Evolutionary conservation across 2,888 invertebrate species (phyloP).

Genomic region (Rugalucina vietnamica): DNA sequence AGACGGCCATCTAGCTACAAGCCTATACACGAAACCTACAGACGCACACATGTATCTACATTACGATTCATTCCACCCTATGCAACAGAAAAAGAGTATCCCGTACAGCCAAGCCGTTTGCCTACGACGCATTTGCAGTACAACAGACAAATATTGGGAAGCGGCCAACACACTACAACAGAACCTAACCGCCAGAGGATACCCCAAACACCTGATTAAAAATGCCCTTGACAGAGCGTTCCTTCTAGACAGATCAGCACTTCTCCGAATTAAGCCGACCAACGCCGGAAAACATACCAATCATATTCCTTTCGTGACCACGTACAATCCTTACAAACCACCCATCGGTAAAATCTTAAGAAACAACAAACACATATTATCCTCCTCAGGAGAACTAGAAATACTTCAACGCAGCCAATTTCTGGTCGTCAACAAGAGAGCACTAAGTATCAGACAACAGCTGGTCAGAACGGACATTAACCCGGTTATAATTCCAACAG

Average conservation of each 20-base stretch:
- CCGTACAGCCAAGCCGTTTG: background rate
- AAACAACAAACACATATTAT: background rate
- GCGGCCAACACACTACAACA: background rate
- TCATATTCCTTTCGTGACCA: background rate
- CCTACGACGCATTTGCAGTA: background rate
- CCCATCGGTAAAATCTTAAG: background rate
- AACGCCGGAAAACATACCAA: background rate
- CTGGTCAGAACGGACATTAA: background rate
- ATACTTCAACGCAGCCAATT: background rate
- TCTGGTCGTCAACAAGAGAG: background rate
- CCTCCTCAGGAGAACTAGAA: background rate
- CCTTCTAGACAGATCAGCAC: background rate
- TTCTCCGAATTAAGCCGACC: background rate
- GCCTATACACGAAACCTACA: background rate
- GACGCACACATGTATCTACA: background rate
- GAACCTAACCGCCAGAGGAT: background rate
- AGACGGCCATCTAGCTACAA: background rate
- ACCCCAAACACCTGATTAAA: background rate
- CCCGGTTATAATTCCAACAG: background rate
- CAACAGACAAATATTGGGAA: background rate
- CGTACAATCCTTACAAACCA: background rate
- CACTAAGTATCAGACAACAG: background rate
- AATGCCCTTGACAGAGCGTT: background rate
- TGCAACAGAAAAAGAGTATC: background rate
- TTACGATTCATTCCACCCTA: background rate